Evolutionary conservation across 2,113 vertebrate genomes (phyloP), one percentile per base, ranked within the genome.

Genomic region (Syngnathus floridae): DNA sequence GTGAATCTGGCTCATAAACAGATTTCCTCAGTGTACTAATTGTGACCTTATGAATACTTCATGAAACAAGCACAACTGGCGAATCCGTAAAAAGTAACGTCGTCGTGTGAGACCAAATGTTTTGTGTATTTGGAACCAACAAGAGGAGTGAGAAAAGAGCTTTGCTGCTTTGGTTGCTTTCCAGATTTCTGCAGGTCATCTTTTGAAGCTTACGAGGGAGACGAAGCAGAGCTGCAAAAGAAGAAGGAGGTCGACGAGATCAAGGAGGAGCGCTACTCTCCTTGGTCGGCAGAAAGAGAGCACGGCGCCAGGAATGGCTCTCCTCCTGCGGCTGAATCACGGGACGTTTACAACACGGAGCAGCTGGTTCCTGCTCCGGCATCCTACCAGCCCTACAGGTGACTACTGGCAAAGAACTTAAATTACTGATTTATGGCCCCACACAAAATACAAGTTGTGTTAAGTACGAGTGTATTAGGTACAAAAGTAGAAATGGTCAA

Each of bases 361-460:
- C 94, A 94, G 86, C 91, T 92, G 0, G 92, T 92, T 56, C 93
- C 92, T 0, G 83, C 89, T 0, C 86, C 90, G 0, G 80, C 89
- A 0, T 84, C 89, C 51, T 93, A 92, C 80, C 92, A 93, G 74
- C 86, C 86, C 0, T 92, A 92, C 68, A 92, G 93, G 94, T 94
- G 81, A 85, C 66, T 59, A 19, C n/a, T 16, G 22, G 0, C 17
- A 7, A 62, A 31, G 12, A 13, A 7, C 12, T 0, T 41, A 26
- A 21, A 19, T 19, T 14, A 31, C 26, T 31, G 26, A 31, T 31
- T 31, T 3, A 31, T 31, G 26, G 26, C 26, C 26, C 26, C 26
- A 2, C 26, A 31, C 26, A 2, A 48, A n/a, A 2, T 48, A 19
- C 46, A 48, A 16, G 4, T 46, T 46, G 43, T 46, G 43, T 46